Evolutionary conservation across 1,140 invertebrate species (phyloP), one percentile per base, ranked within the genome.

Genomic region (Drosophila watanabei): DNA sequence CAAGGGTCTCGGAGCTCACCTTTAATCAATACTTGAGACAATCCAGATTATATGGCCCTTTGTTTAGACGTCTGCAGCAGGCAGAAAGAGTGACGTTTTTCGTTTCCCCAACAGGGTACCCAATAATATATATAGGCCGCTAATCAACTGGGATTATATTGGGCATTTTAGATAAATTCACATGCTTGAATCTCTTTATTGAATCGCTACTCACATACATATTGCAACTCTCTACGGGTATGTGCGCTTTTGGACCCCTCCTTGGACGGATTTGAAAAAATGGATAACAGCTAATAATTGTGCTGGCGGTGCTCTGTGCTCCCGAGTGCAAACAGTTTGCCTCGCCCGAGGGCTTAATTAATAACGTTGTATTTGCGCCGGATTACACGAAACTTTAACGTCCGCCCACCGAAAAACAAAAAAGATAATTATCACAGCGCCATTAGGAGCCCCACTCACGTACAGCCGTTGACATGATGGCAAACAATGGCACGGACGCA

Each of bases 401-500:
- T 75, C 82, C 77, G 63, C 52, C 45, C 33, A 64, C 51, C 49
- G 39, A 60, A 81, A 43, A 49, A 61, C 48, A 51, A 65, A 49
- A 79, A 70, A 57, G 78, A 88, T 88, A 88, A 88, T 88, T 88
- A 88, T 88, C 85, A 79, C 80, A 88, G 80, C 48, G 56, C 69
- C 82, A 82, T 82, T 86, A 64, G 69, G 64, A 68, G 63, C 43
- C 65, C 77, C 51, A 69, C 60, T 78, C 84, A 88, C 84, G 84
- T 89, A 78, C 77, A 88, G 61, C 58, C 71, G 66, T 87, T 72
- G 75, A 87, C 72, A 83, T 75, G 58, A 68, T 39, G 64, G 62
- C 77, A 83, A 78, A 78, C 77, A 88, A 80, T 66, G 64, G 59
- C 61, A 57, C 9, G 43, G 24, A 35, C 33, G 41, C 13, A 56